Base-by-base conservation (phyloP, 2,888 invertebrate species). In the Ormyrus labotus region DNA sequence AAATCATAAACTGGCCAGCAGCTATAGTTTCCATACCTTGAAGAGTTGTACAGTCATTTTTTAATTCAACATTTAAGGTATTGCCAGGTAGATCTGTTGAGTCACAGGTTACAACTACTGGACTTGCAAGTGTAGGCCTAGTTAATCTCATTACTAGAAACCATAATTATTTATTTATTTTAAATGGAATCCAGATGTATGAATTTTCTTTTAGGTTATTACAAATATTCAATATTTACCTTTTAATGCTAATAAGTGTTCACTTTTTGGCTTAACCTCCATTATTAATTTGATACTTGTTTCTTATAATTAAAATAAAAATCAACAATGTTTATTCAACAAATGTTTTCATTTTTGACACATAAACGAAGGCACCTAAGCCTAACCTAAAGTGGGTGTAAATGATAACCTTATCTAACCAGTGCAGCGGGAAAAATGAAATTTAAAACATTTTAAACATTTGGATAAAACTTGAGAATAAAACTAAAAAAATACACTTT, bases 111-210 rank as follows among this genome's bases (percentile, higher is more conserved):
- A 97, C 94, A 82, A 96, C 94, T 86, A 95, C 93, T 9, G 96
- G 95, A 86, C 95, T 95, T 81, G 96, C 95, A 83, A 99, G 92
- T 50, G 97, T 96, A 5, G 99, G 99, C 87, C 97, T 95, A 1
- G 98, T 98, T 83, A 99, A 93, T 84, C 99, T 93, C 98, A 99
- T 98, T 72, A 99, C 99, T 94, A 87, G 55, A 82, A 73, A 75
- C 78, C 58, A 73, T 19, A 75, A 57, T 51, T 72, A 13, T 72
- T 83, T 51, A 34, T 34, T 83, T 51, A 34, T 34, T 64, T 51
- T 19, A 78, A 48, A 71, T 0, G 19, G 61, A 34, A 70, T 10
- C 34, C 6, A 5, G 7, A 45, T 45, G 0, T 58, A 53, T 47
- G 48, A 8, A 47, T 67, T 19, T 34, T 34, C 34, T 34, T 34